phyloP scores from a whole-genome alignment of 2,113 vertebrate species.

The Microcebus tavaratra region DNA sequence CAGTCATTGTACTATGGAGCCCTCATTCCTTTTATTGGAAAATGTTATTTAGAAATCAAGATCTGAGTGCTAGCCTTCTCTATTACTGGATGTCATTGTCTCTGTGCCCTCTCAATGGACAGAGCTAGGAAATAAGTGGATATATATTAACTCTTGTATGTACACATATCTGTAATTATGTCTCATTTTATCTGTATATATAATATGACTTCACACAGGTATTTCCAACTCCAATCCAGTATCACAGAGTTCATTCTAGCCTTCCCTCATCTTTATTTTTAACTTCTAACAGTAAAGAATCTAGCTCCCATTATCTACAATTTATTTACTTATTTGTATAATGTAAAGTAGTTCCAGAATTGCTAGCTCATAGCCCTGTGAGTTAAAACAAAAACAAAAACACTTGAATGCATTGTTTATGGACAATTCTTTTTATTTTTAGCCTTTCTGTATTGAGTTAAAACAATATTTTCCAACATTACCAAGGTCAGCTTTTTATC shows the following conservation, averaged over 20 bases:
- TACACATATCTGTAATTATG: neutral
- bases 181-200: neutral
- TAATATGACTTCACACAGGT: neutral
- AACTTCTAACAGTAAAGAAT: neutral
- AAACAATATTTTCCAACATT: neutral
- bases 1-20: neutral
- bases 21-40: neutral
- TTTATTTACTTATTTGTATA: neutral
- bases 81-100: neutral
- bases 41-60: neutral
- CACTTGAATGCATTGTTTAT: neutral
- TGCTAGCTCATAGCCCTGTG: neutral
- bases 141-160: neutral
- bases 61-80: neutral
- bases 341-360: neutral
- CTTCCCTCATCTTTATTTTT: neutral
- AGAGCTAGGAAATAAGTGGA: neutral
- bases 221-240: neutral
- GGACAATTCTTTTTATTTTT: neutral
- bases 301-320: neutral
- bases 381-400: too few species aligned
- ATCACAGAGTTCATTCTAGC: neutral
- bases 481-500: neutral
- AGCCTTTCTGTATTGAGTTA: neutral
- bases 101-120: neutral